Evolutionary conservation across 2,888 invertebrate genomes (phyloP), one percentile per base, ranked within the genome.

Genomic region (Pristionchus fissidentatus): DNA sequence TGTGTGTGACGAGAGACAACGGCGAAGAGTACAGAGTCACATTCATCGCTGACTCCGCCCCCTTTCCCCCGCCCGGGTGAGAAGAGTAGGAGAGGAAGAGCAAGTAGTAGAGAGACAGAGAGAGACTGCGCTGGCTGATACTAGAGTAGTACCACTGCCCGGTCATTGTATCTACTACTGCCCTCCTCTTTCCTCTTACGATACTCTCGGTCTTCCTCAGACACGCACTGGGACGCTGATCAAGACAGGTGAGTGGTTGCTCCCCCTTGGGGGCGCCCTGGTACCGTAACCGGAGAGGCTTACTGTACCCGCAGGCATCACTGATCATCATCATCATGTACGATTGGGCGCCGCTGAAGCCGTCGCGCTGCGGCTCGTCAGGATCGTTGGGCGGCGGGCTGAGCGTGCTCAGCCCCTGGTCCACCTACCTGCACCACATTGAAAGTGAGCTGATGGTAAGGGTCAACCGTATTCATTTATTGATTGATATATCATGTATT

Each of bases 401-500:
- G 66, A 88, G 88, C 80, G 91, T 92, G n/a, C 87, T 90, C 35
- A 90, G 91, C 2, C 92, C 92, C 32, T 91, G 91, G 88, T 87
- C 89, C 41, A 89, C 88, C 32, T 92, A 92, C 86, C 88, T 92
- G 83, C 89, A 89, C 79, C 91, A 92, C 85, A 91, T 91, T 85
- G 87, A 85, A 78, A 87, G 86, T 83, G 87, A 88, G 83, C 85
- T 89, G 57, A 85, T 86, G 89, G 89, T 89, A 32, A 52, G 85
- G 55, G 70, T 70, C 32, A 10, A 32, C 70, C 41, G 43, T 66
- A 32, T 60, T 70, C 38, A 49, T 29, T 8, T n/a, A 1, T 78
- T 38, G 55, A 78, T 55, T 79, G 79, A 79, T 79, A 35, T 55
- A 38, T 79, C 15, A 5, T 29, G 1, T 26, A n/a, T n/a, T n/a